Evolutionary conservation across 2,797 vertebrate species (phyloP).

Genomic region (Intellagama lesueurii): DNA sequence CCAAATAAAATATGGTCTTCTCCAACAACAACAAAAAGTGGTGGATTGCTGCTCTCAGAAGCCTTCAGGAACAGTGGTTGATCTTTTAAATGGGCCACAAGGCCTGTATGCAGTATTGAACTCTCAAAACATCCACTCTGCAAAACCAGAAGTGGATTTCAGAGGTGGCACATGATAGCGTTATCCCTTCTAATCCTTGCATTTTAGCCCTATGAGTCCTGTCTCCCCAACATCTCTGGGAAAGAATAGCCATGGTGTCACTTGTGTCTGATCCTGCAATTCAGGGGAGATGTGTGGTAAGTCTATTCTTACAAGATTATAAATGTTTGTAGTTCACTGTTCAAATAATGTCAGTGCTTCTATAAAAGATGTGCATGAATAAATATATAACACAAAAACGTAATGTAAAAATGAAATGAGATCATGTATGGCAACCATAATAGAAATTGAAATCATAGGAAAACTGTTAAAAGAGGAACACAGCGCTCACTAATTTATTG

Average conservation of each 20-base stretch:
- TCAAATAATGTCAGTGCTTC: neutral
- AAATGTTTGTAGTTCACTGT: neutral
- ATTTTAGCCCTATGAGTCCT: neutral
- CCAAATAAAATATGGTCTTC: too few relatives aligned
- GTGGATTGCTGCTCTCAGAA: too few relatives aligned
- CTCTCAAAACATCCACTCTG: too few relatives aligned
- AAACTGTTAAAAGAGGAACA: neutral
- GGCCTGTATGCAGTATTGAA: too few relatives aligned
- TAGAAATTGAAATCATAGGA: neutral
- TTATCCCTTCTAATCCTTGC: neutral
- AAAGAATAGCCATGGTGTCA: neutral
- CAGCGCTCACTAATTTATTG: slow-evolving; percentile 15
- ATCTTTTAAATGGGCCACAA: too few relatives aligned
- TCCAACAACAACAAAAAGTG: too few relatives aligned
- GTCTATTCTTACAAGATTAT: neutral
- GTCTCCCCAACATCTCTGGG: neutral
- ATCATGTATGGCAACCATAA: neutral
- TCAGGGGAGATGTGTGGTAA: too few relatives aligned
- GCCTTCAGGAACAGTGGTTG: too few relatives aligned
- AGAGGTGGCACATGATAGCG: neutral
- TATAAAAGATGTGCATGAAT: neutral
- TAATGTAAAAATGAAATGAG: neutral
- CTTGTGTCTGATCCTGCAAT: neutral
- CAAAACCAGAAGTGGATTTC: too few relatives aligned
- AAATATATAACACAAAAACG: neutral